A percentile compares a stretch with the other conserved stretches of the same genome.
Conservation (phyloP, 2,888 invertebrate genomes). For the Cerastis rubricosa region DNA sequence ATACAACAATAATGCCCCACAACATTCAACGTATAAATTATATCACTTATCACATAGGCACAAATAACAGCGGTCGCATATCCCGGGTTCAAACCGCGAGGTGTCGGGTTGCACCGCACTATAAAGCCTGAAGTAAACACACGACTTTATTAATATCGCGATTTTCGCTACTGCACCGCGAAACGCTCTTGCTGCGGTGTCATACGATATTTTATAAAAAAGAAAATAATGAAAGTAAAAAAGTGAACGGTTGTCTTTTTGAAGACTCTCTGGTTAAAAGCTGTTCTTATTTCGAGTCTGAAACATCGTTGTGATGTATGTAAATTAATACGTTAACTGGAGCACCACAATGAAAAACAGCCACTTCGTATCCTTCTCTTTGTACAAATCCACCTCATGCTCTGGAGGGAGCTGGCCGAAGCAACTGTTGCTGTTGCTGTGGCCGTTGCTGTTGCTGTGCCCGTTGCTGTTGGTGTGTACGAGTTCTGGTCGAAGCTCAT, state of each 20-base stretch:
- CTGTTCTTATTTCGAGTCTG: not conserved
- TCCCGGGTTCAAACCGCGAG: constrained; percentile 79
- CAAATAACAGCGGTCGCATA: constrained; percentile 45
- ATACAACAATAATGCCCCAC: too few species aligned
- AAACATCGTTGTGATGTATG: too few species aligned
- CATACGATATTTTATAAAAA: constrained; percentile 38
- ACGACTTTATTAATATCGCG: constrained; percentile 55
- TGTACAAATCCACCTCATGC: not conserved
- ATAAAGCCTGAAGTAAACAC: constrained; percentile 28
- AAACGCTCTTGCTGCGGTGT: constrained; percentile 41
- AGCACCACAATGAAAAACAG: not conserved
- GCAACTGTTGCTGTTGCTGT: not conserved
- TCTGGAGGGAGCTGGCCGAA: not conserved
- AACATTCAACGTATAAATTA: not conserved
- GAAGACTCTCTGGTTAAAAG: constrained; percentile 12
- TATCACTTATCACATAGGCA: constrained; percentile 7
- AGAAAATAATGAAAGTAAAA: not conserved
- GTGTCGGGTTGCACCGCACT: constrained; percentile 74
- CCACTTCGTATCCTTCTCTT: not conserved
- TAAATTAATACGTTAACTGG: not conserved
- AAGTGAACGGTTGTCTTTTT: constrained; percentile 32
- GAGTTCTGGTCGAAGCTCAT: not conserved
- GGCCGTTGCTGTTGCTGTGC: not conserved
- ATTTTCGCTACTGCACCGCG: constrained; percentile 60
- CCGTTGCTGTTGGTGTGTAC: not conserved